Percentiles rank a stretch among this genome's conserved stretches.
Evolutionary conservation across 2,113 vertebrate genomes (phyloP).

Genomic region (Bos indicus): DNA sequence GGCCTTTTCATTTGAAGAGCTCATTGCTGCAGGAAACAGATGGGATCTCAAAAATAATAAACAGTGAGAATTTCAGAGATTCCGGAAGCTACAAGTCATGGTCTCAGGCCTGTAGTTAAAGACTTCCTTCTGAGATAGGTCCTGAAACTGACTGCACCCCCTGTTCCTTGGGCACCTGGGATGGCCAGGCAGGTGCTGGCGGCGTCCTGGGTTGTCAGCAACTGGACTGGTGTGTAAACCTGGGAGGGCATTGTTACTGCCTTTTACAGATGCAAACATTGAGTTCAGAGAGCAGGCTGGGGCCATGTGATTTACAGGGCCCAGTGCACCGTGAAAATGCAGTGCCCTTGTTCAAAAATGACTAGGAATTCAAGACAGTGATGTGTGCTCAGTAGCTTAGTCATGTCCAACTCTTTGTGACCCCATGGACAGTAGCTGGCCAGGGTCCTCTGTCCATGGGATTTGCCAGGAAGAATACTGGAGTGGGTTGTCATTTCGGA

Average conservation of each 20-base stretch:
- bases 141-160: background rate
- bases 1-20: background rate
- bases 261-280: background rate
- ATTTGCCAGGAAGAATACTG: background rate
- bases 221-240: background rate
- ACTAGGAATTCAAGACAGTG: background rate
- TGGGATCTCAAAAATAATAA: slow-evolving; percentile 36
- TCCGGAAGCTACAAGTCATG: background rate
- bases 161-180: background rate
- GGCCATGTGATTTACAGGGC: background rate
- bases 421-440: background rate
- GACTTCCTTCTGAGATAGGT: slow-evolving; percentile 29
- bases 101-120: background rate
- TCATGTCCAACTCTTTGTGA: background rate
- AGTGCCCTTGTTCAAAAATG: background rate
- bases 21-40: slow-evolving; percentile 58
- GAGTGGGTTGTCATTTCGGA: background rate
- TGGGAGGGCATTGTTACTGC: background rate
- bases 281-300: background rate
- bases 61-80: slow-evolving; percentile 47
- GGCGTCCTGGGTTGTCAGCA: background rate
- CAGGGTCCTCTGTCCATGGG: background rate
- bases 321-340: background rate
- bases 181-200: background rate
- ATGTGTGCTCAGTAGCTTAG: background rate